These are phyloP conservation scores for Hypsibius dujardini DNA, from an alignment of 1,140 invertebrate species.

Conservation along the genomic window DNA sequence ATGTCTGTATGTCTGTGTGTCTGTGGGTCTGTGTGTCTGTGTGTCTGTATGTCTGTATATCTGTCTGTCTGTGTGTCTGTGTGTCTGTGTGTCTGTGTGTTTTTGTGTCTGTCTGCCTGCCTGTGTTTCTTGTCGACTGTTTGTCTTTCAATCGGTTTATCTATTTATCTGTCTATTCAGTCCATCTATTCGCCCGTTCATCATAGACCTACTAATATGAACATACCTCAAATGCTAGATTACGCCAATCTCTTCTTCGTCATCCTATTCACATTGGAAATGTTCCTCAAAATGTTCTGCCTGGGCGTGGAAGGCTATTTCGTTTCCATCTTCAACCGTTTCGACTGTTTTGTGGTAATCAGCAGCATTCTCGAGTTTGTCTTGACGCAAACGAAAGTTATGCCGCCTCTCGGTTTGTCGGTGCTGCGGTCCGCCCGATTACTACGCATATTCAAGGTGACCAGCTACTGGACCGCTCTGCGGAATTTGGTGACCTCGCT, in stretches of 20 bases:
- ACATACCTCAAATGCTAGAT: no score
- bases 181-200: no score
- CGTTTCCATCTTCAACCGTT: conserved; percentile 39
- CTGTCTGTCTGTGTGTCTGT: no score
- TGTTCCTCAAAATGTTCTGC: conserved; percentile 99
- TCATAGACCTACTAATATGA: no score
- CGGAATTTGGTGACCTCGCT: conserved; percentile 93
- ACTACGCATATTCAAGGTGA: conserved; percentile 44
- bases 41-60: no score
- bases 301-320: conserved; percentile 55
- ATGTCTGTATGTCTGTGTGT: no score
- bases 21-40: no score
- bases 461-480: conserved; percentile 85
- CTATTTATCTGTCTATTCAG: no score
- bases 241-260: conserved; percentile 94
- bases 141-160: no score
- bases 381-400: conserved; percentile 38
- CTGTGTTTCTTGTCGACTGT: no score
- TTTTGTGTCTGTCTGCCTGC: no score
- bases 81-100: no score
- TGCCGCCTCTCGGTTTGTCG: conserved; percentile 43
- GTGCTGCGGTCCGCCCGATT: conserved; percentile 44
- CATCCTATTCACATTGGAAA: conserved; percentile 88
- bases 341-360: conserved; percentile 46
- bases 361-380: conserved; percentile 42